Percentiles rank a stretch among this genome's conserved stretches.
Conservation (phyloP, 2,888 invertebrate species). For the Hemaris fuciformis region DNA sequence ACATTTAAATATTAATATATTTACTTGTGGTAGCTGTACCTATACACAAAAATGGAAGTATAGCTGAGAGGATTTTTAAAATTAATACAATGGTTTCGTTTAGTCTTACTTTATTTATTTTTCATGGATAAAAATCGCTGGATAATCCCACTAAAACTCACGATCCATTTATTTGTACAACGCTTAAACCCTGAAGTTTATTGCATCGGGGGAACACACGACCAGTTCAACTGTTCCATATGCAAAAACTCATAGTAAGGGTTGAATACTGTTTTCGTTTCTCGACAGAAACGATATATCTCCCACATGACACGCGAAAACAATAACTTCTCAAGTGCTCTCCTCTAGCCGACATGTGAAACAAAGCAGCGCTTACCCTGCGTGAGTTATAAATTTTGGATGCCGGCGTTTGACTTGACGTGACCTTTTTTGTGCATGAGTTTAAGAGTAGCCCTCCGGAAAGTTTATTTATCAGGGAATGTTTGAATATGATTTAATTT, state of each 20-base stretch:
- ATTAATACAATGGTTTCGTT: too few species aligned
- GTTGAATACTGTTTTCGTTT: slow-evolving; percentile 38
- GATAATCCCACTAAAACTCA: background rate
- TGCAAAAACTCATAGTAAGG: slow-evolving; percentile 15
- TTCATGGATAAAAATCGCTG: background rate
- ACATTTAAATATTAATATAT: too few species aligned
- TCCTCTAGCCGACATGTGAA: slow-evolving; percentile 44
- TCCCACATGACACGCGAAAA: slow-evolving; percentile 58
- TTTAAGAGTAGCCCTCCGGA: slow-evolving; percentile 11
- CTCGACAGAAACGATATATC: slow-evolving; percentile 56
- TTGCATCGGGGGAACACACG: background rate
- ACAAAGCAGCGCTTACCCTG: slow-evolving; percentile 43
- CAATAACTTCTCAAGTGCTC: slow-evolving; percentile 59
- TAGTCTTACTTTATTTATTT: background rate
- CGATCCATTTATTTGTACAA: background rate
- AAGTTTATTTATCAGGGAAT: slow-evolving; percentile 7
- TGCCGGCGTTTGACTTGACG: slow-evolving; percentile 43
- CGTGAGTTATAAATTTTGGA: slow-evolving; percentile 51
- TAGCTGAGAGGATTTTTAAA: too few species aligned
- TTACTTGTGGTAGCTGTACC: too few species aligned
- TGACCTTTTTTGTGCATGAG: slow-evolving; percentile 40
- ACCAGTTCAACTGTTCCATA: slow-evolving; percentile 14
- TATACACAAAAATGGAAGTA: too few species aligned
- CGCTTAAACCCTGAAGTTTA: background rate
- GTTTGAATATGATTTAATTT: background rate